Evolutionary conservation across 2,113 vertebrate species (phyloP), one percentile per base, ranked within the genome.

Genomic region (Perca fluviatilis): DNA sequence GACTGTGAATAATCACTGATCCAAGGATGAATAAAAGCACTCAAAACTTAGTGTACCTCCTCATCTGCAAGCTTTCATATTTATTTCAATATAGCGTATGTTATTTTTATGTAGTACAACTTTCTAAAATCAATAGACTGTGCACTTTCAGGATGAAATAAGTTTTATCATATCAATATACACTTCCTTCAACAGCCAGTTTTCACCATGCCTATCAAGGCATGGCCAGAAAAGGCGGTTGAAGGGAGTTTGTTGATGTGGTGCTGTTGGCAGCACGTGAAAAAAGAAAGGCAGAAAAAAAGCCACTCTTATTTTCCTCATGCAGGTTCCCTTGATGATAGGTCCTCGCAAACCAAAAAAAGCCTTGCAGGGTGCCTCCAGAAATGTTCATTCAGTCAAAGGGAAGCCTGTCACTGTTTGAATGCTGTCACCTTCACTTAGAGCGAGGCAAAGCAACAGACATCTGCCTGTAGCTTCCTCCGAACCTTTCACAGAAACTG

Each of bases 401-500:
- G 84, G 68, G 75, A 83, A 79, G 67, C 85, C 83, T 25, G 68
- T 88, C 92, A 86, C 73, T 50, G 86, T 91, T 82, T 91, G 78
- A 93, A 91, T 74, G 85, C 94, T 95, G 94, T 95, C 95, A 94
- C 87, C 92, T 94, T 87, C 92, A 94, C 88, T 96, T 94, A 96
- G 86, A 86, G 87, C 61, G 30, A 62, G 16, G 36, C 65, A 80
- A 74, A 73, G 74, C 54, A 49, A 71, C 70, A 74, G 65, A 86
- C 79, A 60, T 82, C 25, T 83, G 84, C 82, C 77, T 79, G 64
- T 67, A 61, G 83, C 80, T 85, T 81, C 53, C 75, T 65, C 51
- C 76, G 47, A 79, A 81, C 74, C 81, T 79, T 14, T 30, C 33
- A 79, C 51, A 73, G 30, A 77, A 40, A 27, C 25, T 40, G 14